A percentile compares a stretch with the other conserved stretches of the same genome.
phyloP scores from a whole-genome alignment of 2,113 vertebrate species.

The Urocolius indicus region DNA sequence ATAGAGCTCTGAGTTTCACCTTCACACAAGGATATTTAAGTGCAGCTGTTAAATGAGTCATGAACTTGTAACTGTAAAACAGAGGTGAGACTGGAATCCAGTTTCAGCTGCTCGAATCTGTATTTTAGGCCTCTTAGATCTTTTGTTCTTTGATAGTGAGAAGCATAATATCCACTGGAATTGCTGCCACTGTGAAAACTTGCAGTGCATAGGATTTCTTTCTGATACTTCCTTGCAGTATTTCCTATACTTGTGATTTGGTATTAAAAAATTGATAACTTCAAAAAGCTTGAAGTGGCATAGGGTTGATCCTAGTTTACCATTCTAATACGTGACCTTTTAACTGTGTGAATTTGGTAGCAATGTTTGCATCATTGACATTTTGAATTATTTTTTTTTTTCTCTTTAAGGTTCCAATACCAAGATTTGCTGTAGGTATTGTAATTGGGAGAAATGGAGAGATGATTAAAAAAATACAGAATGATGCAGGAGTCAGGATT shows the following conservation, averaged over 20 bases:
- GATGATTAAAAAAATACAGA: conserved; percentile 99
- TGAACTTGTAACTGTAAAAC: not conserved
- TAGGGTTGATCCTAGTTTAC: not conserved
- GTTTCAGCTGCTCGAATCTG: not conserved
- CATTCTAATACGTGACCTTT: not conserved
- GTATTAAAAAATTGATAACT: not conserved
- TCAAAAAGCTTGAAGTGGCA: not conserved
- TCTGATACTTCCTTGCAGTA: not conserved
- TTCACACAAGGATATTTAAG: not conserved
- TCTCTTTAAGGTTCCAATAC: conserved; percentile 89
- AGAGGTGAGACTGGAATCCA: not conserved
- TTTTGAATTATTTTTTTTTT: not conserved
- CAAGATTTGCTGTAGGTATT: conserved; percentile 97
- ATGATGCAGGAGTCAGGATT: conserved; percentile 96
- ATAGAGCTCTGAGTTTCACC: not conserved
- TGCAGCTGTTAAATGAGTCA: not conserved
- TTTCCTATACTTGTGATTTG: not conserved
- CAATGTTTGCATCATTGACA: not conserved
- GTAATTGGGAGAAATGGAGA: conserved; percentile 98
- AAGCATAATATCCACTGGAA: not conserved
- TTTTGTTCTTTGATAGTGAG: not conserved
- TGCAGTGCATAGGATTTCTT: not conserved
- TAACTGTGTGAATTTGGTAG: not conserved
- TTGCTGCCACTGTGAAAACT: not conserved
- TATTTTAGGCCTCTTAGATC: not conserved